Evolutionary conservation across 2,888 invertebrate genomes (phyloP).

Genomic region (Auanema freiburgensis): DNA sequence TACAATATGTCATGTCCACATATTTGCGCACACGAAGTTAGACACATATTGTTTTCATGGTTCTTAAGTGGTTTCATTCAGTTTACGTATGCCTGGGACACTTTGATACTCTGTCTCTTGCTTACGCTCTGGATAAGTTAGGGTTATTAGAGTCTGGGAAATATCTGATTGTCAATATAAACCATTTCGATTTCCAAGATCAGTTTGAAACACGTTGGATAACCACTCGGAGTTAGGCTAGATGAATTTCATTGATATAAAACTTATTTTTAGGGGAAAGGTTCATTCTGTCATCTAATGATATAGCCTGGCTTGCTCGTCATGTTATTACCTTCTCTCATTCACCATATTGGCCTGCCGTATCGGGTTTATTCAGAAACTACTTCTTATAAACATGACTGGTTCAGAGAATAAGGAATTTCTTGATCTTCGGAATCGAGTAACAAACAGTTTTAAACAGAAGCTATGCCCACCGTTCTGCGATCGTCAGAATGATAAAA

Average conservation of each 20-base stretch:
- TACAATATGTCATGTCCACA: no score
- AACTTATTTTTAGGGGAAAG: no score
- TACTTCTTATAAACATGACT: background rate
- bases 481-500: constrained; percentile 15
- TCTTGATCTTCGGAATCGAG: constrained; percentile 21
- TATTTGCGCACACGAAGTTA: no score
- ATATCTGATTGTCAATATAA: constrained; percentile 28
- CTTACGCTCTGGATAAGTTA: constrained; percentile 21
- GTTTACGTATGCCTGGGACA: no score
- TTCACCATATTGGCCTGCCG: constrained; percentile 24
- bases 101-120: constrained; percentile 13
- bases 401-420: constrained; percentile 34
- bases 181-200: no score
- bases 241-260: background rate
- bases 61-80: no score
- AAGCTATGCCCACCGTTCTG: constrained; percentile 29
- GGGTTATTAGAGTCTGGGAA: constrained; percentile 33
- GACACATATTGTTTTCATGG: no score
- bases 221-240: no score
- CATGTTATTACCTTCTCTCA: constrained; percentile 27
- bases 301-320: constrained; percentile 8
- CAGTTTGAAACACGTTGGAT: no score
- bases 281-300: no score
- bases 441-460: constrained; percentile 15
- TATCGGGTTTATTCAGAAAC: constrained; percentile 10